Evolutionary conservation across 1,140 invertebrate genomes (phyloP).

Genomic region (Lucilia sericata): DNA sequence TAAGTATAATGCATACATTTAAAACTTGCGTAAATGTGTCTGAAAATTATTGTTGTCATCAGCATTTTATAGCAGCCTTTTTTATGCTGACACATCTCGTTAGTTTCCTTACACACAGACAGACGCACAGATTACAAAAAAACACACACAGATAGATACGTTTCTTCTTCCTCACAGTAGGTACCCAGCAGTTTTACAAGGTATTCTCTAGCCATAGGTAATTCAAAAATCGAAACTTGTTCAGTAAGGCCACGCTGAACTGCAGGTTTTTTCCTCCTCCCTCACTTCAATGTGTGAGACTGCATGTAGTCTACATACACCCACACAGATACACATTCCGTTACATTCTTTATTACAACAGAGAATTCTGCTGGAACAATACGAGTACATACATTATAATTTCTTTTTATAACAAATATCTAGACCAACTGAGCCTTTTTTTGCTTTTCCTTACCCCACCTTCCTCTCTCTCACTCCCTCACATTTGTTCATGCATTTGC

Average conservation of each 20-base stretch:
- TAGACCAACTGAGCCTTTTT: background rate
- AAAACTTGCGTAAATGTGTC: slow-evolving; percentile 29
- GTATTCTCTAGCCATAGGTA: no score
- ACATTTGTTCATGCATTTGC: background rate
- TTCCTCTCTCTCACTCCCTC: no score
- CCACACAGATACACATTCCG: background rate
- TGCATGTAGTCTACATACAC: background rate
- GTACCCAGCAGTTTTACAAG: no score
- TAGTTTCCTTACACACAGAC: slow-evolving; percentile 25
- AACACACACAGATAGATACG: no score
- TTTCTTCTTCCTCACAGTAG: no score
- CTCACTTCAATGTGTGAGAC: no score
- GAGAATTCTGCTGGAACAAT: background rate
- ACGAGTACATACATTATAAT: background rate
- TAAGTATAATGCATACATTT: background rate
- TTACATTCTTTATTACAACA: background rate
- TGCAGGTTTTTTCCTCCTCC: no score
- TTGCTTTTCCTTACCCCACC: no score
- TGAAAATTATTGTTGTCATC: slow-evolving; percentile 39
- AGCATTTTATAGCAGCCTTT: slow-evolving; percentile 27
- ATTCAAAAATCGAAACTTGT: no score
- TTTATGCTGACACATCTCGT: slow-evolving; percentile 29
- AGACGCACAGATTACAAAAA: background rate
- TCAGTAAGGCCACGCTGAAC: no score
- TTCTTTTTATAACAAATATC: background rate